Evolutionary conservation across 1,140 invertebrate species (phyloP), one percentile per base, ranked within the genome.

Genomic region (Brachionus calyciflorus): DNA sequence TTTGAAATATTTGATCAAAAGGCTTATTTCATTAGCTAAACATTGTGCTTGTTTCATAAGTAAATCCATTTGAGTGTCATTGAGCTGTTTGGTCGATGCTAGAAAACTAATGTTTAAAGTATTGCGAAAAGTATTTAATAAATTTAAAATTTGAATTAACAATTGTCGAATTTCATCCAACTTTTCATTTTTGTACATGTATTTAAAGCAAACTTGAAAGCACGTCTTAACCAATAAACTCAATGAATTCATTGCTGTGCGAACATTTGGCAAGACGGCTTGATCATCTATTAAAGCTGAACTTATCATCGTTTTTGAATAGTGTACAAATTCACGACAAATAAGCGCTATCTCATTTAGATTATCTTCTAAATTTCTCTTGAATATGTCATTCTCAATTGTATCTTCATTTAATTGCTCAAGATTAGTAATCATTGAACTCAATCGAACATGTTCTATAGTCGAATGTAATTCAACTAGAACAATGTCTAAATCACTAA

Each of bases 121-220:
- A 14, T 49, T 51, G 12, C 69, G 46, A 51, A 51, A 73, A 6
- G 69, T 73, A 21, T 55, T 73, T 17, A 73, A 37, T 49, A 73
- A 73, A 19, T 53, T 73, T 30, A 73, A 55, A 14, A 73, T 73
- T 51, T 73, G 46, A 41, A 49, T 55, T 28, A 73, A 73, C 28
- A 73, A 17, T 28, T 73, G 46, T 53, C 69, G 37, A 40, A 73
- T 33, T 40, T 73, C 44, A 17, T 73, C 69, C 3, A 73, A 37
- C n/a, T 73, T 73, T n/a, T 73, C 46, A 73, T 73, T 41, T 73
- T 55, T 49, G 37, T 73, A 40, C 44, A 73, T 51, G 37, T 51
- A 73, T 19, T 49, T 37, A 24, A 73, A 73, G 46, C 69, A 51
- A 9, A 55, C 41, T 21, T 73, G 30, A 51, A 73, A 51, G 37